Evolutionary conservation across 2,113 vertebrate species (phyloP).

Genomic region (Gnathonemus longibarbis): DNA sequence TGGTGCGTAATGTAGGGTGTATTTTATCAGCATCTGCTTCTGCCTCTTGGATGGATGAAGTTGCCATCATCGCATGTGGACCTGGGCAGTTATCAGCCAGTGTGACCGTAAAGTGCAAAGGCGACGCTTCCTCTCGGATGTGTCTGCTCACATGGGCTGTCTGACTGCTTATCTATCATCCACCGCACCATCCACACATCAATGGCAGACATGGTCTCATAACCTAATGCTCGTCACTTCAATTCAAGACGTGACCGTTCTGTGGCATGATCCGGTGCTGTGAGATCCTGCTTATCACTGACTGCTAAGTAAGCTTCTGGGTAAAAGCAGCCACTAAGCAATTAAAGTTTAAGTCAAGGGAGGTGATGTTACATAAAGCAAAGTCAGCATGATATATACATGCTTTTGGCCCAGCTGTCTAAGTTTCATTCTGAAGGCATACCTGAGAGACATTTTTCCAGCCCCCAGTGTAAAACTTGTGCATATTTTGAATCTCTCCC

Average conservation of each 20-base stretch:
- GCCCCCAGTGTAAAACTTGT: conserved; percentile 60
- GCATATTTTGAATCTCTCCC: conserved; percentile 54
- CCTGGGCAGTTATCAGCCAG: not conserved
- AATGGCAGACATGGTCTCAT: not conserved
- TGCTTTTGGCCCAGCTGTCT: not conserved
- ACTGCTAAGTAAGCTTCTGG: not conserved
- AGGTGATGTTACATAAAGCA: no score
- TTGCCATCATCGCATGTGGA: not conserved
- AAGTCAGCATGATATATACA: not conserved
- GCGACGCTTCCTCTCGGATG: not conserved
- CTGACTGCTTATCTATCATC: not conserved
- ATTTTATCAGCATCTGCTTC: not conserved
- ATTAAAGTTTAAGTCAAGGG: not conserved
- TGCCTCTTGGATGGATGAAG: not conserved
- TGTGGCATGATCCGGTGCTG: not conserved
- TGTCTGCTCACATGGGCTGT: not conserved
- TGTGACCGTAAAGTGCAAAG: not conserved
- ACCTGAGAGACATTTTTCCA: conserved; percentile 56
- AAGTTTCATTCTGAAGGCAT: not conserved
- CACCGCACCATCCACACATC: not conserved
- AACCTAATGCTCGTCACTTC: not conserved
- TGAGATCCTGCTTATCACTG: not conserved
- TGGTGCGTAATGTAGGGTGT: not conserved
- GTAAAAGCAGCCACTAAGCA: not conserved
- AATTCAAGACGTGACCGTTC: not conserved